A percentile compares a stretch with the other conserved stretches of the same genome.
These are phyloP conservation scores for Ceratina japonica DNA, from an alignment of 1,140 invertebrate species.

Conservation along the genomic window DNA sequence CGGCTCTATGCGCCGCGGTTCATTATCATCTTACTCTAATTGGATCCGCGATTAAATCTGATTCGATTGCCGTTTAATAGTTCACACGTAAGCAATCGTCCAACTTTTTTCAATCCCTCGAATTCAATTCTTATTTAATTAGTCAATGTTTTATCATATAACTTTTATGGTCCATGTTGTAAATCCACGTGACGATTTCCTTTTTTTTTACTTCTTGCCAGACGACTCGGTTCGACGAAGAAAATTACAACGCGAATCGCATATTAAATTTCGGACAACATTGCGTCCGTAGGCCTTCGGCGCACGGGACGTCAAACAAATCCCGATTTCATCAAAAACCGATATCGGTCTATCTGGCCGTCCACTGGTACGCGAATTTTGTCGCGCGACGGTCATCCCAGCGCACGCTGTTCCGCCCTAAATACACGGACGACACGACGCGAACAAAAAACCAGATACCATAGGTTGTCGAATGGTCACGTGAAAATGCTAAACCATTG, in stretches of 20 bases:
- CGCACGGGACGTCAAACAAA: slow-evolving; percentile 71
- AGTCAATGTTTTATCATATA: too few relatives aligned
- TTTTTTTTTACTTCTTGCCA: too few relatives aligned
- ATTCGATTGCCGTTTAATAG: slow-evolving; percentile 40
- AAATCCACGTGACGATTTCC: too few relatives aligned
- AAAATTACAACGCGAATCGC: slow-evolving; percentile 16
- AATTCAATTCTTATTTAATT: background rate
- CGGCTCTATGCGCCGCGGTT: background rate
- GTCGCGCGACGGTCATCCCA: slow-evolving; percentile 29
- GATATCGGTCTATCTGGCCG: slow-evolving; percentile 51
- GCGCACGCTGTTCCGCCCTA: slow-evolving; percentile 49
- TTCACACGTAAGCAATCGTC: slow-evolving; percentile 29
- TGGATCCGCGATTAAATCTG: slow-evolving; percentile 35
- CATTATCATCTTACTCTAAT: slow-evolving; percentile 50
- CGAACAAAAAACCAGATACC: slow-evolving; percentile 30
- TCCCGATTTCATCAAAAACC: slow-evolving; percentile 68
- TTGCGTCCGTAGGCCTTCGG: slow-evolving; percentile 42
- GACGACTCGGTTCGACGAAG: too few relatives aligned
- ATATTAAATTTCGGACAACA: slow-evolving; percentile 62
- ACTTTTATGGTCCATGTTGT: too few relatives aligned
- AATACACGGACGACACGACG: slow-evolving; percentile 29
- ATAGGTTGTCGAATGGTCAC: slow-evolving; percentile 22
- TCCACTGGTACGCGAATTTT: slow-evolving; percentile 45
- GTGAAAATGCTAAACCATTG: slow-evolving; percentile 23
- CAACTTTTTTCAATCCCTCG: background rate